Evolutionary conservation across 2,113 vertebrate species (phyloP), one percentile per base, ranked within the genome.

Genomic region (Sceloporus undulatus): DNA sequence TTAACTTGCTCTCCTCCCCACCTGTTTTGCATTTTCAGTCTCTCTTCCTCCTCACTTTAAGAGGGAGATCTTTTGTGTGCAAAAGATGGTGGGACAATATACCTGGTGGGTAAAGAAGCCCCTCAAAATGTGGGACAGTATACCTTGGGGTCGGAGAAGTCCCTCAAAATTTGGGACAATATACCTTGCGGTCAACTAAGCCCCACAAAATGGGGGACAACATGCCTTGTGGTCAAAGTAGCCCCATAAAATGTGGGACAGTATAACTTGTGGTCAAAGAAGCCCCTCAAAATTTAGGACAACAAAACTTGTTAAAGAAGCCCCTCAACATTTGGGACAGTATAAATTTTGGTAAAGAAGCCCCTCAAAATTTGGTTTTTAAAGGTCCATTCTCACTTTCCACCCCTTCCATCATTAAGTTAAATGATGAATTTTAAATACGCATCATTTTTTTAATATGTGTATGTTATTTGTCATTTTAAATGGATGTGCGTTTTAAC

Each of bases 41-140:
- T 78, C 29, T 23, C 34, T 21, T 21, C 48, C 27, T 23, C 40
- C 18, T 66, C 48, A 54, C n/a, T 76, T 86, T 54, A 13, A 70
- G 84, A 27, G 23, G 40, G 34, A 62, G 59, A 84, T 14, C 48
- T 79, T 74, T 75, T 42, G 27, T 81, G 86, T 74, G 25, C 81
- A 27, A 52, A 29, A 48, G 2, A 8, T 52, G 42, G n/a, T 48
- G 62, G 74, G 73, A 84, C 40, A 48, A 48, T 19, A 27, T 42
- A 68, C 2, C 11, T 75, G 52, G 42, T 34, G 42, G 70, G 13
- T 19, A 79, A 25, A 4, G 8, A 48, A 59, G 48, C 48, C 48
- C 48, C 48, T 6, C 48, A 48, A 48, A 48, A 48, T 48, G 5
- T 38, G 54, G 70, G 79, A 82, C 54, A 48, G 4, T 27, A 34